Evolutionary conservation across 2,797 vertebrate genomes (phyloP).

Genomic region (Borostomias antarcticus): DNA sequence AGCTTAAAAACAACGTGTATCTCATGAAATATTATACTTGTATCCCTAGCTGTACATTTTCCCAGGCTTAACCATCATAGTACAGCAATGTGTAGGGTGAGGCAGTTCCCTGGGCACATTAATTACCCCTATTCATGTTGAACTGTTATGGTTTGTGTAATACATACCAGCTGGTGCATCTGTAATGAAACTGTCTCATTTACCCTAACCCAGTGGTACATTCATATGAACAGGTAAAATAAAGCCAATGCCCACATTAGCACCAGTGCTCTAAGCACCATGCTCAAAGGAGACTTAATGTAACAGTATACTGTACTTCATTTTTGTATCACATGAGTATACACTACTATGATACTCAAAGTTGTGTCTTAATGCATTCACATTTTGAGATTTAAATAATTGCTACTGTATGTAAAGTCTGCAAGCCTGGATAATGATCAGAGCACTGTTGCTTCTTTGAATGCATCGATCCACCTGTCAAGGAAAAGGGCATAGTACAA

Average conservation of each 20-base stretch:
- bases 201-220: background rate
- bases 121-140: background rate
- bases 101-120: background rate
- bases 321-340: constrained; percentile 1
- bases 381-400: background rate
- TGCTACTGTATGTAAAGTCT: background rate
- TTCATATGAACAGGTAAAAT: background rate
- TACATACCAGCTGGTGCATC: background rate
- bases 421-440: constrained; percentile 53
- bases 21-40: background rate
- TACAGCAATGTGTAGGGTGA: background rate
- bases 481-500: constrained; percentile 2
- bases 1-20: background rate
- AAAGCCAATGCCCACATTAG: background rate
- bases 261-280: constrained; percentile 18
- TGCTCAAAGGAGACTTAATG: constrained; percentile 17
- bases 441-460: constrained; percentile 89
- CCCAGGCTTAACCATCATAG: background rate
- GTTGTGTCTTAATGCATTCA: constrained; percentile 14
- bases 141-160: background rate
- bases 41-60: background rate
- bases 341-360: background rate
- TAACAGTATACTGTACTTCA: constrained; percentile 28
- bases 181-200: background rate
- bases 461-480: constrained; percentile 91